A percentile compares a stretch with the other conserved stretches of the same genome.
Conservation (phyloP, 2,888 invertebrate species). For the Nudaria mundana region DNA sequence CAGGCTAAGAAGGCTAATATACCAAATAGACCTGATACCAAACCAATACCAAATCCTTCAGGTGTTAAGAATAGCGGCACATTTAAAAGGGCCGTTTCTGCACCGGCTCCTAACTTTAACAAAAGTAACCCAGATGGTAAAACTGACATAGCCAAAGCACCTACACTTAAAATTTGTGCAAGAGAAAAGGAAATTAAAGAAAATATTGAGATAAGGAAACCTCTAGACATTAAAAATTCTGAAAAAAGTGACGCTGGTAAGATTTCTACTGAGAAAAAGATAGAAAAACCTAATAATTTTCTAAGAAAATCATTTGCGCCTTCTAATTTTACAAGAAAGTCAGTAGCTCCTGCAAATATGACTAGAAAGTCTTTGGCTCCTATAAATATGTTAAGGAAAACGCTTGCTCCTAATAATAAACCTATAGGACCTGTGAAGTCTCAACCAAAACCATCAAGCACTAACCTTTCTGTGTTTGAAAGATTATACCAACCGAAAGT, state of each 20-base stretch:
- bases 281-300: not conserved
- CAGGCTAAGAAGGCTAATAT: conserved; percentile 13
- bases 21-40: not conserved
- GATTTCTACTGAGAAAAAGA: not conserved
- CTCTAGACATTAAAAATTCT: too few species aligned
- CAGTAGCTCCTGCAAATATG: too few species aligned
- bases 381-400: too few species aligned
- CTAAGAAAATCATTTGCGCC: conserved; percentile 10
- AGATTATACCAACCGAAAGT: conserved; percentile 63
- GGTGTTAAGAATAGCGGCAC: not conserved
- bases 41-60: not conserved
- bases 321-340: too few species aligned
- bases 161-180: too few species aligned
- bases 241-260: too few species aligned
- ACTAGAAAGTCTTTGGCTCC: not conserved
- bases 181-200: too few species aligned
- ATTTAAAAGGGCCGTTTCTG: not conserved
- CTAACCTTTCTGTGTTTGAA: conserved; percentile 60
- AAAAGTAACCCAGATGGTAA: not conserved
- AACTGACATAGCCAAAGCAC: not conserved
- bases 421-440: conserved; percentile 13
- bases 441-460: conserved; percentile 21
- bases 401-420: too few species aligned
- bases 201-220: too few species aligned
- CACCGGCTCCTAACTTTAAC: not conserved